Base-by-base conservation (phyloP, 2,888 invertebrate species). In the Rhagium mordax region DNA sequence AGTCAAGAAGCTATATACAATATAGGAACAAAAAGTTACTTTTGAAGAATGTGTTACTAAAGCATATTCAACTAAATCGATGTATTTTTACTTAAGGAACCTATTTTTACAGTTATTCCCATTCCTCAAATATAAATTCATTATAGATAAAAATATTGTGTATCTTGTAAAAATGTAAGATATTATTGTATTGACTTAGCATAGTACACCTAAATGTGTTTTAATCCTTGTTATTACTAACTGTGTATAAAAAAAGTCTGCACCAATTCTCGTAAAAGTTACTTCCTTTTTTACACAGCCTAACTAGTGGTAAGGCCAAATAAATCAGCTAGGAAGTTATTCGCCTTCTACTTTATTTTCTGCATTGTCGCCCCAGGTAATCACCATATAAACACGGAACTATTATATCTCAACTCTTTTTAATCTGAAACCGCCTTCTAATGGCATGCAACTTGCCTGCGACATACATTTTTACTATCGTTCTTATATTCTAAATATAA, bases 381-480 rank as follows among this genome's bases (percentile, higher is more conserved):
- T 76, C 70, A 33, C 73, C 60, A 69, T 75, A 72, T 72, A 75
- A 72, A 62, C 78, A 78, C 75, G 78, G 67, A 75, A 78, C 66
- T 76, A 74, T 72, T 75, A 76, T 75, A 74, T 60, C 61, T 69
- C 21, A 57, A 69, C 33, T 51, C 16, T 69, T 72, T 65, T 70
- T 74, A 60, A 51, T 66, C 59, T 21, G 71, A 69, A 57, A 53
- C 74, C 74, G 68, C 76, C 76, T 72, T 62, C 66, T 61, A 76
- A 69, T 74, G 66, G 76, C 76, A 74, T 76, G 74, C 72, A 70
- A 74, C 73, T 55, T 48, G 20, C 64, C 64, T 72, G 70, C 66
- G 70, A 73, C 70, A 74, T 48, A 74, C 65, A 67, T 74, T 76
- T 76, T 76, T 74, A 61, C 70, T 76, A 68, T 76, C 68, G 71